phyloP scores from a whole-genome alignment of 35 echinoderm and acorn worm species.

The Patiria miniata region DNA sequence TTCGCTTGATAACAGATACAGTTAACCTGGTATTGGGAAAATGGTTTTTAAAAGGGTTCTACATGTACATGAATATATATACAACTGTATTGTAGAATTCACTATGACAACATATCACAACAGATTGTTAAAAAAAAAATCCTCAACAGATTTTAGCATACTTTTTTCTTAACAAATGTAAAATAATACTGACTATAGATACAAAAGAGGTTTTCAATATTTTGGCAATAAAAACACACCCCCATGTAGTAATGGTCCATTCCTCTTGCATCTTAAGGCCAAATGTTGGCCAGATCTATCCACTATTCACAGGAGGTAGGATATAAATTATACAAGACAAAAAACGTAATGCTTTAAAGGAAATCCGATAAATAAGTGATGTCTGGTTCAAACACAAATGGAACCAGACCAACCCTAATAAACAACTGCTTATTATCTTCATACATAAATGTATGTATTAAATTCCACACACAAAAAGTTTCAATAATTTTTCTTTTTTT shows the following conservation, averaged over 20 bases:
- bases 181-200: constrained; percentile 30
- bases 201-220: constrained; percentile 3
- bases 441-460: too few relatives aligned
- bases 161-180: neutral
- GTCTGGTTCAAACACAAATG: too few relatives aligned
- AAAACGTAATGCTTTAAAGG: too few relatives aligned
- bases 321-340: neutral
- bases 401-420: too few relatives aligned
- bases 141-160: neutral
- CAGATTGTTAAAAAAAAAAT: neutral
- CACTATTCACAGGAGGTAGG: constrained; percentile 5
- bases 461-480: too few relatives aligned
- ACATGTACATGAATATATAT: constrained; percentile 6
- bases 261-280: neutral
- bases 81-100: neutral
- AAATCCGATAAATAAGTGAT: too few relatives aligned
- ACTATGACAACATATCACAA: neutral
- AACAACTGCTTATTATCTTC: too few relatives aligned
- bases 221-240: constrained; percentile 6
- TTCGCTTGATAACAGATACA: too few relatives aligned
- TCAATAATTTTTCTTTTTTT: too few relatives aligned
- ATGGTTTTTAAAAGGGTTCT: neutral
- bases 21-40: neutral
- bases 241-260: constrained; percentile 12
- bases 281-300: constrained; percentile 20